Evolutionary conservation across 2,113 vertebrate genomes (phyloP), one percentile per base, ranked within the genome.

Genomic region (Pelmatolapia mariae): DNA sequence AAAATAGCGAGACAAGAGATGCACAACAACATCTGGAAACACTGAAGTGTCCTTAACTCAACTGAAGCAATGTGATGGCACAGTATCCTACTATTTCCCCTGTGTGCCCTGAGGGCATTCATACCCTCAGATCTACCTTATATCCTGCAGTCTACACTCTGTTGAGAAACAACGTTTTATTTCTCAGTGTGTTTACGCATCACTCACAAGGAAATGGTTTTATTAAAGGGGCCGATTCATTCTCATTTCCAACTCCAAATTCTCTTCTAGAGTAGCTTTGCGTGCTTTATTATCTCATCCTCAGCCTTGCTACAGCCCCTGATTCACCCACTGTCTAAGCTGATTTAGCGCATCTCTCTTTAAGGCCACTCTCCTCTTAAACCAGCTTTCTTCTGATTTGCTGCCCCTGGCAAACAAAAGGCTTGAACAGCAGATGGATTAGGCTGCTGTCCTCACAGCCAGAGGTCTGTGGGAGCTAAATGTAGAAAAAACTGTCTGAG

Each of bases 11-110:
- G 36, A 45, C 47, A 87, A 56, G 45, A 61, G 84, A 86, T 84
- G 63, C 50, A 86, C 12, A 5, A 57, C 10, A 84, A 88, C 91
- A 93, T 93, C 90, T 94, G 93, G 91, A 93, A 90, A 90, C 81
- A 85, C 43, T 88, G 61, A 87, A 79, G 82, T 53, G 53, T 91
- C 82, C 86, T 84, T 33, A 26, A 19, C 73, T 86, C 56, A 84
- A 19, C 50, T 31, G 71, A 63, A 40, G 78, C 66, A 54, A 50
- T 82, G 56, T 53, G 52, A 84, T 87, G 81, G 84, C 82, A 57
- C 78, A 80, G 33, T 59, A 36, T 84, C 50, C 11, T 52, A 56
- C 36, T 36, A 56, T 87, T 87, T 86, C 47, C 53, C 53, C 24
- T 16, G 26, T 45, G 56, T 53, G 29, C 82, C 56, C 85, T 9